Percentiles rank a stretch among this genome's conserved stretches.
phyloP scores from a whole-genome alignment of 2,888 invertebrate genomes.

The Antheraea assamensis region DNA sequence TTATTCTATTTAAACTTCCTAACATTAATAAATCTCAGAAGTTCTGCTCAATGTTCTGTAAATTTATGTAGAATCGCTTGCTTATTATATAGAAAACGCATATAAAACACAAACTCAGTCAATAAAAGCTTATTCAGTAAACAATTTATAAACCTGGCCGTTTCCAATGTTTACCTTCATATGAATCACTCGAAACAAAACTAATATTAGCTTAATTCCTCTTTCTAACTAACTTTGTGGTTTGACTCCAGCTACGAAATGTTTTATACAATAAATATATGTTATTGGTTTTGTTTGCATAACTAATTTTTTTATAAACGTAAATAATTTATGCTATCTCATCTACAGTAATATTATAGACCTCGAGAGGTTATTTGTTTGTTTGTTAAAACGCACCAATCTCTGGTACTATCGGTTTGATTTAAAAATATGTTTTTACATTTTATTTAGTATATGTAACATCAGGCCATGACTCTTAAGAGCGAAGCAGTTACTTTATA shows the following conservation, averaged over 20 bases:
- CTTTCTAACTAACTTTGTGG: constrained; percentile 21
- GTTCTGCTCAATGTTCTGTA: background rate
- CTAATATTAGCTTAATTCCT: constrained; percentile 29
- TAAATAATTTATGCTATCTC: too few relatives aligned
- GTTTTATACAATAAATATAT: background rate
- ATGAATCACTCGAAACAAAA: constrained; percentile 30
- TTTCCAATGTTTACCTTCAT: constrained; percentile 28
- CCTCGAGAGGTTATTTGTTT: too few relatives aligned
- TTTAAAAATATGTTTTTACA: too few relatives aligned
- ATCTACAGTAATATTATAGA: too few relatives aligned
- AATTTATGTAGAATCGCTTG: background rate
- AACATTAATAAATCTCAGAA: background rate
- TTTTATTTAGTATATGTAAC: too few relatives aligned
- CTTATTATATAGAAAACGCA: background rate
- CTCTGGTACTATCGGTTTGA: too few relatives aligned
- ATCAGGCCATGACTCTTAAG: too few relatives aligned
- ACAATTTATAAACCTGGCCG: constrained; percentile 27
- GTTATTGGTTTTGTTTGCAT: background rate
- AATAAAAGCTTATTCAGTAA: constrained; percentile 13
- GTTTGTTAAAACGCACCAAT: too few relatives aligned
- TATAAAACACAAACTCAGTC: background rate
- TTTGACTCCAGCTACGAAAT: constrained; percentile 1
- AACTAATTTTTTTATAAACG: background rate
- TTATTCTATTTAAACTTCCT: background rate
- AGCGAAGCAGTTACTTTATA: too few relatives aligned